Base-by-base conservation (phyloP, 2,113 vertebrate genomes). In the Poeciliopsis occidentalis region DNA sequence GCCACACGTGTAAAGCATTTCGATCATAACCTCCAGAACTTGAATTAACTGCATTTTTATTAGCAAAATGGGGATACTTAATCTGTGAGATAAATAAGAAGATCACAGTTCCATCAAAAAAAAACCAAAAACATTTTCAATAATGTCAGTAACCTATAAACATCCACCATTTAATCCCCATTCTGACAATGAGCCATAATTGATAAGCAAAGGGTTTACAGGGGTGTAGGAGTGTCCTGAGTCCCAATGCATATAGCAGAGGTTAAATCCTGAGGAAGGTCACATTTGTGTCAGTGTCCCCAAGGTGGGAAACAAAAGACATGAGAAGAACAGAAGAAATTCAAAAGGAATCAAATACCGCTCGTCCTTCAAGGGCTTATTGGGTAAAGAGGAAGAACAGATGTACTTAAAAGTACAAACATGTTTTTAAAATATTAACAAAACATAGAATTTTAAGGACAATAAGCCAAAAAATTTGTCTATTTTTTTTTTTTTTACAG, bases 201-300 rank as follows among this genome's bases (percentile, higher is more conserved):
- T 29, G 29, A 27, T 65, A 57, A 67, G 22, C 34, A 41, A 32
- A 68, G 29, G 47, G 64, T 39, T 41, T 22, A 69, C 71, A 39
- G 73, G 80, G 84, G 82, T 90, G 88, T 91, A 92, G 91, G 93
- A 92, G 92, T 94, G 90, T 92, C 92, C 90, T 93, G 93, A 92
- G 89, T 88, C 90, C 89, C 65, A 76, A 73, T 87, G 85, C 80
- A 78, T 85, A 83, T 79, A 79, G 80, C 69, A 81, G 63, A 22
- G 79, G 68, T 70, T 76, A 79, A 87, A 51, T 78, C 86, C 87
- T 89, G 87, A 67, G 87, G 84, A 90, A 41, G 69, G 75, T 61
- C 78, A 26, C 75, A 19, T 76, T 82, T 80, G 80, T 83, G 75
- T 83, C 77, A 88, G 75, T 83, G 77, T 87, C 85, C 68, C 79